A percentile compares a stretch with the other conserved stretches of the same genome.
Evolutionary conservation across 2,113 vertebrate species (phyloP).

Genomic region (Muscicapa adusta): DNA sequence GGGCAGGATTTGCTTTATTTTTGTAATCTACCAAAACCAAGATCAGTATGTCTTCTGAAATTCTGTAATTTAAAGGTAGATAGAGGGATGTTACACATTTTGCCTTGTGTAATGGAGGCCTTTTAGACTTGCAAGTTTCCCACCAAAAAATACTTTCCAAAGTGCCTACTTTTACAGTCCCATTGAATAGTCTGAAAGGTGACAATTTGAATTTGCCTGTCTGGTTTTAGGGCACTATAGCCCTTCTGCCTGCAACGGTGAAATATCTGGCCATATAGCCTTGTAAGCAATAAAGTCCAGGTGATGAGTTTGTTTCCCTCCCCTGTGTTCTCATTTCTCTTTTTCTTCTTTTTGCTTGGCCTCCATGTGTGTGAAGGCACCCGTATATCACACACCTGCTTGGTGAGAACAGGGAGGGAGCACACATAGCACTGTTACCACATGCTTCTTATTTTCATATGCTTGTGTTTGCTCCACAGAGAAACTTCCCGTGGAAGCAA

Average conservation of each 20-base stretch:
- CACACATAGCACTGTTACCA: rapidly evolving
- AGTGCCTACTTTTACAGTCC: not conserved
- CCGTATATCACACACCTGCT: rapidly evolving
- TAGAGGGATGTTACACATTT: not conserved
- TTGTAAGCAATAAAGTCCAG: rapidly evolving
- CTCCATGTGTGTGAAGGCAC: not conserved
- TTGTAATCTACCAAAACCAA: not conserved
- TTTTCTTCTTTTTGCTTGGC: not conserved
- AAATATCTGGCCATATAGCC: not conserved
- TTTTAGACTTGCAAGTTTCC: not conserved
- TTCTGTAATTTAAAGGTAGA: not conserved
- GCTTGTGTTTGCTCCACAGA: constrained; percentile 71
- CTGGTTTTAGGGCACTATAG: not conserved
- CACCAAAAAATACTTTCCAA: not conserved
- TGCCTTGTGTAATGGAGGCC: not conserved
- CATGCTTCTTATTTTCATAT: not conserved
- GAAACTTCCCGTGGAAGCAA: constrained; percentile 89
- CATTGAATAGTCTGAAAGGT: not conserved
- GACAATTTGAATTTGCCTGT: not conserved
- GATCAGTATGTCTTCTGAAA: not conserved
- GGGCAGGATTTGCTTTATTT: not conserved
- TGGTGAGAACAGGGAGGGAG: not conserved
- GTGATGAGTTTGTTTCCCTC: not conserved
- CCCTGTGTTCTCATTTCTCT: not conserved
- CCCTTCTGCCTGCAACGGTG: not conserved